Percentiles rank a stretch among this genome's conserved stretches.
phyloP scores from a whole-genome alignment of 1,140 invertebrate genomes.

The Meteorus sp. region DNA sequence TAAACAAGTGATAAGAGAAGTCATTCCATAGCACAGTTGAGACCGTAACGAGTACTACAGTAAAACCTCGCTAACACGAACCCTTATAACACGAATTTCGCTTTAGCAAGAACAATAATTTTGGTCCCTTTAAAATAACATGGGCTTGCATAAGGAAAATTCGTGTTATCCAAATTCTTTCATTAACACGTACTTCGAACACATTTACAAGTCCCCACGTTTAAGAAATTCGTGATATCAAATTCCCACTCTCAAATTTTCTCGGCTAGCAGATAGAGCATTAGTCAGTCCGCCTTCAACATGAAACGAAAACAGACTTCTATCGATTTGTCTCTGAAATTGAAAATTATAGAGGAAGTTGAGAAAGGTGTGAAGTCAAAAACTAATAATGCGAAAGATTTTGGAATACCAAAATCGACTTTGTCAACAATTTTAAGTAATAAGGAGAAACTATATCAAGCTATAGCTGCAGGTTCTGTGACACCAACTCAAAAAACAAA shows the following conservation, averaged over 20 bases:
- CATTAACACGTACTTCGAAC: constrained; percentile 4
- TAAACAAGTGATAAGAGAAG: too few relatives aligned
- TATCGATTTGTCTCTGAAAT: constrained; percentile 10
- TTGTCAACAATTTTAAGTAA: constrained; percentile 15
- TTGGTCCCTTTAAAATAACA: background rate
- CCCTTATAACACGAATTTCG: too few relatives aligned
- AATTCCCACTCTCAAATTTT: constrained; percentile 1
- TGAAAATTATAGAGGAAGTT: constrained; percentile 16
- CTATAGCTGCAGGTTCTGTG: constrained; percentile 16
- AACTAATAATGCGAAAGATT: constrained; percentile 11
- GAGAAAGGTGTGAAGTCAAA: constrained; percentile 11
- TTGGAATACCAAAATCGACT: constrained; percentile 12
- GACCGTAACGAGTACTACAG: too few relatives aligned
- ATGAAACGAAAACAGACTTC: constrained; percentile 17
- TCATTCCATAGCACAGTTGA: too few relatives aligned
- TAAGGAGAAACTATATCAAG: constrained; percentile 6
- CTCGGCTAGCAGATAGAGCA: background rate
- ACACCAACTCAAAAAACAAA: constrained; percentile 19
- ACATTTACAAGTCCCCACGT: background rate
- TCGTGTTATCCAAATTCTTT: constrained; percentile 1
- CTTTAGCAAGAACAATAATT: background rate
- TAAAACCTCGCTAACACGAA: too few relatives aligned
- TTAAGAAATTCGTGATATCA: background rate
- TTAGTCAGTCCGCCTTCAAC: constrained; percentile 9
- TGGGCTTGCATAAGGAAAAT: background rate